Conservation (phyloP, 2,797 vertebrate species). For the Anguilla pacifica region DNA sequence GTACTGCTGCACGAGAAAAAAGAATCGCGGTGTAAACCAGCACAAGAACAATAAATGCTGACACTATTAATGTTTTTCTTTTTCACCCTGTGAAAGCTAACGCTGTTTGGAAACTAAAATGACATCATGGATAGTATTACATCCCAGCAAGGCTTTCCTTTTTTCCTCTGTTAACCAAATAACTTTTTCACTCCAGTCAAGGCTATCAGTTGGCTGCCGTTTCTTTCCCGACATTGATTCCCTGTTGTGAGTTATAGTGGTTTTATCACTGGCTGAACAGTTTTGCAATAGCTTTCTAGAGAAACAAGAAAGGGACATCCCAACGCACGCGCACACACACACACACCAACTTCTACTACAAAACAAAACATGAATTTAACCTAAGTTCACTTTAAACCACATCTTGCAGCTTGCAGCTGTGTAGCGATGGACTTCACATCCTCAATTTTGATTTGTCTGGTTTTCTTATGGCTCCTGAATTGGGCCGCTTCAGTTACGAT, state of each 20-base stretch:
- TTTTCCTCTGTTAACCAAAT: conserved; percentile 9
- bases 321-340: background rate
- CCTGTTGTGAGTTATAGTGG: background rate
- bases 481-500: background rate
- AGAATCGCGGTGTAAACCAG: background rate
- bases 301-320: background rate
- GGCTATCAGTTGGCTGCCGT: background rate
- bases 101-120: conserved; percentile 39
- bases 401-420: conserved; percentile 7
- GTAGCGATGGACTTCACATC: background rate
- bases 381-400: background rate
- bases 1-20: background rate
- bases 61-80: conserved; percentile 7
- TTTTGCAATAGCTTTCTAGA: background rate
- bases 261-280: background rate
- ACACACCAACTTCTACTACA: background rate
- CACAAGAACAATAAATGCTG: conserved; percentile 4
- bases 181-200: conserved; percentile 6
- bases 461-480: conserved; percentile 15
- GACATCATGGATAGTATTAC: conserved; percentile 47
- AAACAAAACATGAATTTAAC: background rate
- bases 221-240: background rate
- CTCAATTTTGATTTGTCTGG: background rate
- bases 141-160: background rate
- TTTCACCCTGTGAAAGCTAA: conserved; percentile 21